phyloP scores from a whole-genome alignment of 2,888 invertebrate genomes.

The Chrysolina haemoptera region DNA sequence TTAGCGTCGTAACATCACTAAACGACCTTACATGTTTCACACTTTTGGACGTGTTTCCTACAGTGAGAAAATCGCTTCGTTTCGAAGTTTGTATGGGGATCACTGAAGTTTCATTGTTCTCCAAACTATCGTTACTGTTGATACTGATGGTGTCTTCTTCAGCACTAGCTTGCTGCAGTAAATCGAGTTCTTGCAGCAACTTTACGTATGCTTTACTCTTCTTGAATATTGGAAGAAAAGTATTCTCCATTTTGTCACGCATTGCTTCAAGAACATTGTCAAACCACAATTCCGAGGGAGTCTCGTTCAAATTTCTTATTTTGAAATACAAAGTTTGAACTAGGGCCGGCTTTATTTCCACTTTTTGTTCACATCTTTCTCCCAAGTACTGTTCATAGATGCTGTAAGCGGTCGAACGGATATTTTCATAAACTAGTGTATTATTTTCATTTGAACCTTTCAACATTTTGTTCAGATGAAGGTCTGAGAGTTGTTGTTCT shows the following conservation, averaged over 20 bases:
- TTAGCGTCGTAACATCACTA: slow-evolving; percentile 65
- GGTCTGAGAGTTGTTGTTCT: slow-evolving; percentile 78
- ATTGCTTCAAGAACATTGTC: slow-evolving; percentile 85
- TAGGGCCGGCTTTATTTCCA: slow-evolving; percentile 76
- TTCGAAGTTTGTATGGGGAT: slow-evolving; percentile 13
- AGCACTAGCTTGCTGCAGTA: slow-evolving; percentile 73
- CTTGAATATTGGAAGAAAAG: slow-evolving; percentile 79
- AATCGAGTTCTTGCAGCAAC: slow-evolving; percentile 81
- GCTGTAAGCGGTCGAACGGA: slow-evolving; percentile 79
- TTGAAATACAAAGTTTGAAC: slow-evolving; percentile 75
- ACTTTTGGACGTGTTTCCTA: slow-evolving; percentile 57
- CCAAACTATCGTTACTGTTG: slow-evolving; percentile 72
- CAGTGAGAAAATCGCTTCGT: slow-evolving; percentile 51
- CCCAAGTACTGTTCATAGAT: slow-evolving; percentile 85
- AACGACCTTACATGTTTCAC: slow-evolving; percentile 67
- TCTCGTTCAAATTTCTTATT: slow-evolving; percentile 75
- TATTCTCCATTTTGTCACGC: slow-evolving; percentile 75
- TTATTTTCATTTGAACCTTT: slow-evolving; percentile 67
- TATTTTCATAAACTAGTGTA: slow-evolving; percentile 62
- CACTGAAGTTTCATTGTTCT: slow-evolving; percentile 55
- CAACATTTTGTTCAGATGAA: slow-evolving; percentile 71
- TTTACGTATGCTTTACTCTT: slow-evolving; percentile 78
- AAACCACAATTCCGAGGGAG: slow-evolving; percentile 83
- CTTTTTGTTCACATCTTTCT: slow-evolving; percentile 78
- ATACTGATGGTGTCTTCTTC: slow-evolving; percentile 74